Base-by-base conservation (phyloP, 2,888 invertebrate species). In the Lepidochitona cinerea region DNA sequence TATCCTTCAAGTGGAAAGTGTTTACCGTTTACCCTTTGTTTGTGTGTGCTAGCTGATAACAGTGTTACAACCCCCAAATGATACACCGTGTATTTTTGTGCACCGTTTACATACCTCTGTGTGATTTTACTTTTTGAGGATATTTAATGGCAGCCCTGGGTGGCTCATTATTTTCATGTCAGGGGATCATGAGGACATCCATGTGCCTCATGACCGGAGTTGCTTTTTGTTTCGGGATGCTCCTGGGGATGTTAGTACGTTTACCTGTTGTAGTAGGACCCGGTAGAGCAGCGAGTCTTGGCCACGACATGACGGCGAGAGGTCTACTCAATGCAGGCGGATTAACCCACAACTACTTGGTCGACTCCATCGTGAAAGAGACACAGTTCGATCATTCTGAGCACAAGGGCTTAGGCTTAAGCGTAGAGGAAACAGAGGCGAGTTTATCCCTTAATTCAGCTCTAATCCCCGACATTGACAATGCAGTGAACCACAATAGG, bases 281-380 rank as follows among this genome's bases (percentile, higher is more conserved):
- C 29, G 59, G 59, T 32, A 23, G 26, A 29, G 59, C 59, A 26
- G 59, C 59, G 23, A 59, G 59, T 59, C 32, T 59, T 14, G 59
- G 12, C 59, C 23, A 59, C 23, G 26, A 26, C 23, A 23, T 23
- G 18, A 32, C 4, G 12, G 32, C 29, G 26, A 23, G 59, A 7
- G 29, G 59, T 26, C 29, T 59, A 3, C 23, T 59, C 59, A 23
- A 59, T 59, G 12, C 26, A 26, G 59, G 59, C 5, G 59, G 59
- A 59, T 59, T 59, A 59, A 59, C 59, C 12, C 29, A 59, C 29
- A 59, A 59, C 29, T 29, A 59, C 59, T 26, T 59, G 59, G 59
- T 23, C 29, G 59, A 59, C 9, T 59, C 59, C 29, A 59, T 59
- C 26, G 18, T 59, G 26, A 59, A 59, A 59, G 59, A 59, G 1